Conservation (phyloP, 64 coral and sea anemone genomes). For the Cladopsammia gracilis region DNA sequence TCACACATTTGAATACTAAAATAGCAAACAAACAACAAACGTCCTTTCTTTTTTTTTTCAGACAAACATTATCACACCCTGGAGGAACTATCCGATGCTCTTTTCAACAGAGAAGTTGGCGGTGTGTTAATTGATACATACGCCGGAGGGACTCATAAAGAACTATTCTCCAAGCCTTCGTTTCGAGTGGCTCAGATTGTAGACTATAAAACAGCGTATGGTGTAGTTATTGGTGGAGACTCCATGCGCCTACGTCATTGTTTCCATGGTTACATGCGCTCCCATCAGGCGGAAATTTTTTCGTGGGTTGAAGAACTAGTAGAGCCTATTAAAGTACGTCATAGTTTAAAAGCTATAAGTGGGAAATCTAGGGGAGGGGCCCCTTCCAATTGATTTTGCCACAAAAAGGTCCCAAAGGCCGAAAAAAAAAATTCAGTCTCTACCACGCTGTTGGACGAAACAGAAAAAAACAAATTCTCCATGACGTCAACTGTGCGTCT, state of each 20-base stretch:
- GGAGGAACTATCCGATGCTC: constrained; percentile 27
- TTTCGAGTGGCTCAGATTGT: constrained; percentile 33
- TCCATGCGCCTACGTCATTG: constrained; percentile 57
- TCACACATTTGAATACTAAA: too few species aligned
- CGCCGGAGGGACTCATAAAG: constrained; percentile 20
- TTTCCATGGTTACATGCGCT: constrained; percentile 45
- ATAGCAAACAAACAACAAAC: neutral
- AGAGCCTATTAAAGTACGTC: neutral
- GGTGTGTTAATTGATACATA: constrained; percentile 54
- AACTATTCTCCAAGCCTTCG: constrained; percentile 51
- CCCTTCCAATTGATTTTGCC: too few species aligned
- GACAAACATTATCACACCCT: constrained; percentile 42
- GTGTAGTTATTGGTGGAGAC: constrained; percentile 52
- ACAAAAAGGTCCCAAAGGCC: too few species aligned
- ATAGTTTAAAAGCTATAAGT: too few species aligned
- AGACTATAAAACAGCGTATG: constrained; percentile 61
- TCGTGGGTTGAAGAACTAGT: neutral
- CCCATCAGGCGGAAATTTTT: constrained; percentile 34
- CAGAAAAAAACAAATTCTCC: too few species aligned
- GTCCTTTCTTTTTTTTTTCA: neutral
- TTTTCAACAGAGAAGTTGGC: constrained; percentile 24
- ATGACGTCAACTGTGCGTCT: too few species aligned
- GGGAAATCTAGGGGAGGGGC: too few species aligned
- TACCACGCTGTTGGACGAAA: too few species aligned
- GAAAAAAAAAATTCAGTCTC: too few species aligned